These are phyloP conservation scores for Empidonax alnorum DNA, from an alignment of 2,113 vertebrate genomes.

Conservation along the genomic window DNA sequence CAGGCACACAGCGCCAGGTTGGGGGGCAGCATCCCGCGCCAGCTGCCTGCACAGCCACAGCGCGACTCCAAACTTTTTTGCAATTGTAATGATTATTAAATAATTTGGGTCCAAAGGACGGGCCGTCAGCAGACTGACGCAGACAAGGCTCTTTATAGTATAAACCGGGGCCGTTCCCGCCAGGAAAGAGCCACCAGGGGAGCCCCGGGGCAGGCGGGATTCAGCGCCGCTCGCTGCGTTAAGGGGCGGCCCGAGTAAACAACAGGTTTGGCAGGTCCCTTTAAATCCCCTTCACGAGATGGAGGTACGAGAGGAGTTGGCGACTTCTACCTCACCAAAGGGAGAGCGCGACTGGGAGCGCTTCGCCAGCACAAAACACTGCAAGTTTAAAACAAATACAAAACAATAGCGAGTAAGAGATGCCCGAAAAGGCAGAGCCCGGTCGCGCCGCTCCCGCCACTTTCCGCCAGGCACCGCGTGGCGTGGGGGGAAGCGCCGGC, in stretches of 20 bases:
- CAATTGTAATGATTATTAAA: not conserved
- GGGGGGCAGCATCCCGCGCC: not conserved
- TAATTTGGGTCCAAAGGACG: not conserved
- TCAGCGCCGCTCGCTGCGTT: not conserved
- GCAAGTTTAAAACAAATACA: not conserved
- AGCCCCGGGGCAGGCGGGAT: not conserved
- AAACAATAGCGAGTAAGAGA: not conserved
- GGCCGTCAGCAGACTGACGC: rapidly evolving
- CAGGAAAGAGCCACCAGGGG: not conserved
- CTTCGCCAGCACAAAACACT: not conserved
- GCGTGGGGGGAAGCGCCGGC: not conserved
- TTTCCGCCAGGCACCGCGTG: not conserved
- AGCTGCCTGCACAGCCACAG: not conserved
- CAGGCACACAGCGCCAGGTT: not conserved
- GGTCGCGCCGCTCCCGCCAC: not conserved
- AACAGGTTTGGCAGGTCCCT: conserved; percentile 31
- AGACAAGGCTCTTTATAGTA: not conserved
- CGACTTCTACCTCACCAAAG: not conserved
- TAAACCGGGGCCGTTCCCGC: not conserved
- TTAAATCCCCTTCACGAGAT: not conserved
- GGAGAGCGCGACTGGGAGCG: too few relatives aligned
- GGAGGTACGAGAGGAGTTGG: not conserved
- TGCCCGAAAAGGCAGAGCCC: not conserved
- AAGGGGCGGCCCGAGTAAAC: not conserved
- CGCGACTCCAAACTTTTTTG: not conserved